Evolutionary conservation across 2,888 invertebrate genomes (phyloP).

Genomic region (Aspidiotus rigidus): DNA sequence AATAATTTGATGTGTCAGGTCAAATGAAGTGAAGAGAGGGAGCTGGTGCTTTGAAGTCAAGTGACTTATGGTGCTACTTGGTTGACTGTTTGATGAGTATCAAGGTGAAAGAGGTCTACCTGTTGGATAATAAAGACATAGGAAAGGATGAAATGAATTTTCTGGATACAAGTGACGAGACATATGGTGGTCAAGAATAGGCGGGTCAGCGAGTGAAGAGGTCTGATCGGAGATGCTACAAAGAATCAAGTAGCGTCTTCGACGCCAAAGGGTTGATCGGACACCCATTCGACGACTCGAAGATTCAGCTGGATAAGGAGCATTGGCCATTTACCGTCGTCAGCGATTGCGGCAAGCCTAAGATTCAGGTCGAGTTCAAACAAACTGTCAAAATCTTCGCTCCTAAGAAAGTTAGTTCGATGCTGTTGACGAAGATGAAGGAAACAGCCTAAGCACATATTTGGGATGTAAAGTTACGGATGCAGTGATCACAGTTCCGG

Average conservation of each 20-base stretch:
- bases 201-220: slow-evolving; percentile 39
- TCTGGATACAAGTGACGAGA: no score
- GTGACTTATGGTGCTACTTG: no score
- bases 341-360: slow-evolving; percentile 56
- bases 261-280: slow-evolving; percentile 67
- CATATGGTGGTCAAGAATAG: no score
- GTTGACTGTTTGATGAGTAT: no score
- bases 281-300: slow-evolving; percentile 57
- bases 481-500: slow-evolving; percentile 73
- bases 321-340: slow-evolving; percentile 74
- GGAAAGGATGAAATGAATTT: no score
- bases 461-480: slow-evolving; percentile 52
- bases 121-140: no score
- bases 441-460: slow-evolving; percentile 64
- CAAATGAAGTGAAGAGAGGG: no score
- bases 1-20: no score
- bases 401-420: slow-evolving; percentile 62
- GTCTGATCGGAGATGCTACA: slow-evolving; percentile 52
- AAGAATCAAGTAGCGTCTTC: slow-evolving; percentile 61
- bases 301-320: slow-evolving; percentile 68
- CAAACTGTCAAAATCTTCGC: slow-evolving; percentile 55
- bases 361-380: slow-evolving; percentile 57
- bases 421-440: slow-evolving; percentile 53
- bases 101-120: no score
- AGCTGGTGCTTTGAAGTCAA: no score